A percentile compares a stretch with the other conserved stretches of the same genome.
phyloP scores from a whole-genome alignment of 2,113 vertebrate species.

The Pterophyllum scalare region DNA sequence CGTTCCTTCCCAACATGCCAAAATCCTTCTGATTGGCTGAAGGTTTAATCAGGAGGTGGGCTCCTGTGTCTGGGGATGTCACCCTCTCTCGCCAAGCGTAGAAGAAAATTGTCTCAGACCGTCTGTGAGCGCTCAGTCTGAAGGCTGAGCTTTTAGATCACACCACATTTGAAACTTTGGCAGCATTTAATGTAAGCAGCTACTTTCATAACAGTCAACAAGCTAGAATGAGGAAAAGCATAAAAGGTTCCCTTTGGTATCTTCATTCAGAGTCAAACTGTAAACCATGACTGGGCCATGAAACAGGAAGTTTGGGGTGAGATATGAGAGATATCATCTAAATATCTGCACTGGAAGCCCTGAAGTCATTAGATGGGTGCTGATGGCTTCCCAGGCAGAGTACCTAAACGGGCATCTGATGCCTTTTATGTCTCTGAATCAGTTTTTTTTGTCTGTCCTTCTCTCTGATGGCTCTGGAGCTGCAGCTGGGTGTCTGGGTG shows the following conservation, averaged over 20 bases:
- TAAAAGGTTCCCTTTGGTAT: neutral
- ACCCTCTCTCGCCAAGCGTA: too few relatives aligned
- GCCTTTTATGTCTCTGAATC: neutral
- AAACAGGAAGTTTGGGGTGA: neutral
- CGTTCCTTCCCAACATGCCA: fast-evolving
- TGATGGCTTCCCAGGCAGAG: neutral
- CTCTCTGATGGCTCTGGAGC: conserved; percentile 21
- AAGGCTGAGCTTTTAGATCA: too few relatives aligned
- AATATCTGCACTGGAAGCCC: neutral
- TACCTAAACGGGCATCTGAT: neutral
- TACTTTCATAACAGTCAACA: neutral
- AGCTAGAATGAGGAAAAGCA: neutral
- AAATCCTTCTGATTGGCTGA: neutral
- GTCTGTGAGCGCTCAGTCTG: too few relatives aligned
- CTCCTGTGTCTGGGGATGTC: too few relatives aligned
- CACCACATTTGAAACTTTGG: fast-evolving
- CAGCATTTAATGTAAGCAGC: neutral
- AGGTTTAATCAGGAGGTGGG: neutral
- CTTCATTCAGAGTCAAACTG: neutral
- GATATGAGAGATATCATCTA: neutral
- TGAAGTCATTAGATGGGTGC: neutral
- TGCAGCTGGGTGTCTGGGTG: conserved; percentile 47
- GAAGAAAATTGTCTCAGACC: too few relatives aligned
- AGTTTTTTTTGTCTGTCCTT: conserved; percentile 12
- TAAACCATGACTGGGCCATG: neutral